phyloP scores from a whole-genome alignment of 2,888 invertebrate genomes.

The Rhaphigaster nebulosa region DNA sequence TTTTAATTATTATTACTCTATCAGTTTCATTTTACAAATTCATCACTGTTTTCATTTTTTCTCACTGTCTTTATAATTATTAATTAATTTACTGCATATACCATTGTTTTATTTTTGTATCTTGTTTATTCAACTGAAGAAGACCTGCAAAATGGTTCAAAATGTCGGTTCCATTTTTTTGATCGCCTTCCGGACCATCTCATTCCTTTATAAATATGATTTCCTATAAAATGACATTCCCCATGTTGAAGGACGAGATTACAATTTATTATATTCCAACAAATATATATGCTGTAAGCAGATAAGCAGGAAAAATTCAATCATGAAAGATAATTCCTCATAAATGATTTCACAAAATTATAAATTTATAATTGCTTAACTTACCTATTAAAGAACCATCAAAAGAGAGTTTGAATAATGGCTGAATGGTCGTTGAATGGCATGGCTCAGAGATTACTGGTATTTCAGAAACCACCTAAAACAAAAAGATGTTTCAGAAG shows the following conservation, averaged over 20 bases:
- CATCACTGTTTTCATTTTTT: too few species aligned
- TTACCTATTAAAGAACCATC: constrained; percentile 57
- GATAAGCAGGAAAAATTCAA: neutral
- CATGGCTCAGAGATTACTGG: constrained; percentile 25
- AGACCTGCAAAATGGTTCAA: too few species aligned
- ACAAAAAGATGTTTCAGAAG: neutral
- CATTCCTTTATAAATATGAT: too few species aligned
- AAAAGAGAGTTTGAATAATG: constrained; percentile 31
- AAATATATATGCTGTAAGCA: neutral
- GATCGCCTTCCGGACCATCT: too few species aligned
- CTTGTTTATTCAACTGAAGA: too few species aligned
- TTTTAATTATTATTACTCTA: too few species aligned
- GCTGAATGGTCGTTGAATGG: constrained; percentile 33
- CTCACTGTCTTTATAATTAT: too few species aligned
- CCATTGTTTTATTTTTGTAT: too few species aligned
- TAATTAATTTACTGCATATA: too few species aligned
- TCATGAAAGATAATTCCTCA: too few species aligned
- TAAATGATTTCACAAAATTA: neutral
- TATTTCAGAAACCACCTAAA: neutral
- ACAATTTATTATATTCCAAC: neutral
- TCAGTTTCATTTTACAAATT: too few species aligned
- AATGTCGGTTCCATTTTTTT: too few species aligned
- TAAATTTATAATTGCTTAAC: neutral
- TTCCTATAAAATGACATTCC: neutral
- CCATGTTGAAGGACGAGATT: neutral